phyloP scores from a whole-genome alignment of 2,113 vertebrate genomes.

The Phycodurus eques region DNA sequence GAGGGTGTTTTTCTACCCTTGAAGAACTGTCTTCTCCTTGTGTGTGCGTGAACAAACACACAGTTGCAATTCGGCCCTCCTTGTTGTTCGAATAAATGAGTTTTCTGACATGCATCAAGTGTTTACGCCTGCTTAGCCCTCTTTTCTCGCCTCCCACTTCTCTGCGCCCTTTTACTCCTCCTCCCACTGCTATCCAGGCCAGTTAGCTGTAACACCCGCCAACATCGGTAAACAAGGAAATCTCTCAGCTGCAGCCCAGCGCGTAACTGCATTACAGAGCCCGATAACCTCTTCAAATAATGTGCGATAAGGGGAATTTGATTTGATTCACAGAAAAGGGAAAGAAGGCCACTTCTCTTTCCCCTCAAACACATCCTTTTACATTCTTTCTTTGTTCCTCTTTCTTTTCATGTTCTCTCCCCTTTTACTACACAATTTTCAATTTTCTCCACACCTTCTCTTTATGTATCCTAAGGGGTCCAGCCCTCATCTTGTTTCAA shows the following conservation, averaged over 20 bases:
- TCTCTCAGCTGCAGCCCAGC: slow-evolving; percentile 82
- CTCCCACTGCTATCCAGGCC: slow-evolving; percentile 31
- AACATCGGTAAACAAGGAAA: slow-evolving; percentile 96
- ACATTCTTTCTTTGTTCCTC: slow-evolving; percentile 23
- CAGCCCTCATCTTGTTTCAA: not conserved
- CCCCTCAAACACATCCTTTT: slow-evolving; percentile 52
- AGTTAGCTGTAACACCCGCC: slow-evolving; percentile 83
- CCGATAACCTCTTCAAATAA: slow-evolving; percentile 99
- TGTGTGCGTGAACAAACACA: slow-evolving; percentile 27
- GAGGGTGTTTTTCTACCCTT: slow-evolving; percentile 65
- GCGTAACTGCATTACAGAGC: slow-evolving; percentile 93
- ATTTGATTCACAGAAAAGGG: slow-evolving; percentile 85
- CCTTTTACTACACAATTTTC: slow-evolving; percentile 11
- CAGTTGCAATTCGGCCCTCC: slow-evolving; percentile 35
- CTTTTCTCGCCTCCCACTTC: slow-evolving; percentile 30
- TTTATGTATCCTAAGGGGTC: slow-evolving; percentile 48
- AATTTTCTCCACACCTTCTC: slow-evolving; percentile 34
- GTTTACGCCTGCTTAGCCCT: slow-evolving; percentile 78
- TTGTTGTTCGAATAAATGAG: slow-evolving; percentile 82
- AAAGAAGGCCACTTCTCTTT: slow-evolving; percentile 55
- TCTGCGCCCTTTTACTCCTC: slow-evolving; percentile 17
- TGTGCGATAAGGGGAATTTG: slow-evolving; percentile 97
- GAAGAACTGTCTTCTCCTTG: slow-evolving; percentile 58
- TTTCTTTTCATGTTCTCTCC: slow-evolving; percentile 14
- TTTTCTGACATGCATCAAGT: slow-evolving; percentile 84